A percentile compares a stretch with the other conserved stretches of the same genome.
These are phyloP conservation scores for Hirtodrosophila histrioides DNA, from an alignment of 2,888 invertebrate species.

Conservation along the genomic window DNA sequence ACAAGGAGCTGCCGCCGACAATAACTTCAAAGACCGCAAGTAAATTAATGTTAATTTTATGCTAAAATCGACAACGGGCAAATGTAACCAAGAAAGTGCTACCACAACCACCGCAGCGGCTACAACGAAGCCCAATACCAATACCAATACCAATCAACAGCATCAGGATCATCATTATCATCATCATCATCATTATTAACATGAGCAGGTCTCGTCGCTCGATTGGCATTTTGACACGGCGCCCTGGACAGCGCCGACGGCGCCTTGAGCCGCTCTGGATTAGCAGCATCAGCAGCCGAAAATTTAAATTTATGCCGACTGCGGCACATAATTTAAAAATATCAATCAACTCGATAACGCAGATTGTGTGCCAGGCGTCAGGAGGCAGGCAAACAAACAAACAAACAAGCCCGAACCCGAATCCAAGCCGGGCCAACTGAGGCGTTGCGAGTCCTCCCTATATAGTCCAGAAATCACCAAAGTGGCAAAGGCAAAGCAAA, in stretches of 20 bases:
- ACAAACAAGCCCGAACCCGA: constrained; percentile 53
- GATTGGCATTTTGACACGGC: constrained; percentile 79
- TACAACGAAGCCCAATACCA: constrained; percentile 47
- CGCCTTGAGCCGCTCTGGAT: constrained; percentile 64
- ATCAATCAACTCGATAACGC: constrained; percentile 79
- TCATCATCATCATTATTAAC: constrained; percentile 26
- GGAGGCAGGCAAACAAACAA: constrained; percentile 49
- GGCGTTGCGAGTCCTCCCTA: constrained; percentile 24
- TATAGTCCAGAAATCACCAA: constrained; percentile 51
- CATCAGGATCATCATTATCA: constrained; percentile 34
- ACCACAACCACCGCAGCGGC: constrained; percentile 39
- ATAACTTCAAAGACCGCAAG: constrained; percentile 80
- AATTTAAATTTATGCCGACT: constrained; percentile 76
- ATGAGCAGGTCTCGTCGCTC: constrained; percentile 42
- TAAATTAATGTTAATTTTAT: constrained; percentile 80
- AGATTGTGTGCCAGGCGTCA: constrained; percentile 46
- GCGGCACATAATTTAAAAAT: constrained; percentile 80
- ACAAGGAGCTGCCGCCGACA: constrained; percentile 43
- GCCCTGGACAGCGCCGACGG: constrained; percentile 33
- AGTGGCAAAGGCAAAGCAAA: constrained; percentile 65
- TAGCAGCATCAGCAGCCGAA: constrained; percentile 70
- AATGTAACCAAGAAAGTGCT: constrained; percentile 63
- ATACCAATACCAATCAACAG: constrained; percentile 50
- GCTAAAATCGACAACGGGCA: constrained; percentile 70
- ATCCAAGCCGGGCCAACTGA: constrained; percentile 39